Base-by-base conservation (phyloP, 2,888 invertebrate genomes). In the Eucera pruinosa region DNA sequence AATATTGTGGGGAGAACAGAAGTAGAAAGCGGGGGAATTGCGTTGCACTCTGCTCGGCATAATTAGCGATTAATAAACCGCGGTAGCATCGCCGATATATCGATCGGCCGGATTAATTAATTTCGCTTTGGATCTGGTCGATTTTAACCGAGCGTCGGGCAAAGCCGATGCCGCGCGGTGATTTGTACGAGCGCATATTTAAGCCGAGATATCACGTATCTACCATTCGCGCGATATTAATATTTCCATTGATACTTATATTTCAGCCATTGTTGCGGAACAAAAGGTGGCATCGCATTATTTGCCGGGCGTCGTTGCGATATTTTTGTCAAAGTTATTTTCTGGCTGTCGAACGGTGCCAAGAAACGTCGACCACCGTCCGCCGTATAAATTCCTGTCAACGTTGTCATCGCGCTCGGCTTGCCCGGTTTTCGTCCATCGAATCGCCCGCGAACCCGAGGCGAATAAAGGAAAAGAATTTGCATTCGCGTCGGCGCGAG, bases 11-110 rank as follows among this genome's bases (percentile, higher is more conserved):
- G n/a, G n/a, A n/a, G n/a, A n/a, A n/a, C n/a, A n/a, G n/a, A n/a
- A n/a, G n/a, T n/a, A n/a, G n/a, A n/a, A n/a, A n/a, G n/a, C n/a
- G n/a, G n/a, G n/a, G n/a, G n/a, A n/a, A n/a, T n/a, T n/a, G n/a
- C n/a, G n/a, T 57, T 64, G 65, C 60, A 66, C 72, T 74, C 69
- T 73, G 84, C 81, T 82, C 80, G 79, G 72, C 81, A 81, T 82
- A 88, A 88, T 88, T 88, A 84, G 83, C 78, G 82, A 82, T 86
- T 84, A 82, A 85, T 81, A 80, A 77, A 77, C 57, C 33, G 27
- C 75, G n/a, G n/a, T n/a, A n/a, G n/a, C n/a, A n/a, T n/a, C n/a
- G n/a, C n/a, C n/a, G 72, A 50, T 67, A 60, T 66, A 69, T 68
- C 58, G 77, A 65, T 61, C 75, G 80, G 80, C 74, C n/a, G 77